phyloP scores from a whole-genome alignment of 1,140 invertebrate genomes.

The Eriosoma lanigerum region DNA sequence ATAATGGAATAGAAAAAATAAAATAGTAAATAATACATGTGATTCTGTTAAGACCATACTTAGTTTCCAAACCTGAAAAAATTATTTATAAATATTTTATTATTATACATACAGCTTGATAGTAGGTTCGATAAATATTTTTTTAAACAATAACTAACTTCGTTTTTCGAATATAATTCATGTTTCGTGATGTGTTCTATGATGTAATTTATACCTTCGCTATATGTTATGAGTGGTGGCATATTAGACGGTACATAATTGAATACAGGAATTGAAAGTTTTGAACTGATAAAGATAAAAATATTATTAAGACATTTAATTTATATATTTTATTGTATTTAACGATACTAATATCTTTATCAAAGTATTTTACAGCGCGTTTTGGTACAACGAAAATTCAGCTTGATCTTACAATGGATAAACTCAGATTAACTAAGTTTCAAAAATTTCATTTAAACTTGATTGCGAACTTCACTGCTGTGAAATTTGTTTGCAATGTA shows the following conservation, averaged over 20 bases:
- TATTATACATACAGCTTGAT: no score
- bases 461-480: no score
- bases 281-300: slow-evolving; percentile 17
- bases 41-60: background rate
- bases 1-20: slow-evolving; percentile 24
- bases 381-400: no score
- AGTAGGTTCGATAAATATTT: no score
- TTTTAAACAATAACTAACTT: background rate
- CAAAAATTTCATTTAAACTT: no score
- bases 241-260: background rate
- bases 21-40: background rate
- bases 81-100: background rate
- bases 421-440: no score
- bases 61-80: slow-evolving; percentile 7
- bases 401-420: no score
- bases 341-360: no score
- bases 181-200: background rate
- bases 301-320: background rate
- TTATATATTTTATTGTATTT: no score
- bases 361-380: no score
- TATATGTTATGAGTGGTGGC: slow-evolving; percentile 53
- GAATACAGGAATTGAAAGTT: slow-evolving; percentile 18
- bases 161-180: background rate
- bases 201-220: background rate
- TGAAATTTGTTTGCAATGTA: no score